phyloP scores from a whole-genome alignment of 2,888 invertebrate genomes.

The Pandemis heparana region DNA sequence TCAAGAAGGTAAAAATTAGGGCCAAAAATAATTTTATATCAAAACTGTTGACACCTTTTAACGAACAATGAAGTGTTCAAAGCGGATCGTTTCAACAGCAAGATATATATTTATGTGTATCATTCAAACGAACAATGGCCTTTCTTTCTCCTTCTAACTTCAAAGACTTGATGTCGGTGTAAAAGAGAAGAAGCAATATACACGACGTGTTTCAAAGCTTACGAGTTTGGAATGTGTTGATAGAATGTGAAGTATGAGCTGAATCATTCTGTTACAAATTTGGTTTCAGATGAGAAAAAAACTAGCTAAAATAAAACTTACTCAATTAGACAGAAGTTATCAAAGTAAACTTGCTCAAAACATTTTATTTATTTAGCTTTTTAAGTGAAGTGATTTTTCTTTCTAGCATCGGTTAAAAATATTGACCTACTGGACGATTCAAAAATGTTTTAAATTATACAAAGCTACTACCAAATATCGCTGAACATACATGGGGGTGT shows the following conservation, averaged over 20 bases:
- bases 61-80: constrained; percentile 70
- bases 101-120: constrained; percentile 77
- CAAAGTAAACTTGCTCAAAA: no score
- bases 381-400: no score
- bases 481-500: no score
- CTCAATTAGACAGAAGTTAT: no score
- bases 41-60: constrained; percentile 33
- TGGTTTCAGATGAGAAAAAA: constrained; percentile 44
- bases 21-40: not conserved
- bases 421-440: no score
- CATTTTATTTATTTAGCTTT: no score
- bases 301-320: not conserved
- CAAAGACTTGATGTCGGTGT: constrained; percentile 52
- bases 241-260: constrained; percentile 73
- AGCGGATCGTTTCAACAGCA: constrained; percentile 66
- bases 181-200: constrained; percentile 67
- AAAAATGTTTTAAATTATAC: no score
- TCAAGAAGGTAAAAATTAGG: not conserved
- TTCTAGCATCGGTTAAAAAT: no score
- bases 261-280: constrained; percentile 78
- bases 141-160: constrained; percentile 61
- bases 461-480: no score
- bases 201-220: constrained; percentile 68
- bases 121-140: constrained; percentile 81
- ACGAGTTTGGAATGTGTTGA: constrained; percentile 46